Base-by-base conservation (phyloP, 2,888 invertebrate genomes). In the Diarsia rubi region DNA sequence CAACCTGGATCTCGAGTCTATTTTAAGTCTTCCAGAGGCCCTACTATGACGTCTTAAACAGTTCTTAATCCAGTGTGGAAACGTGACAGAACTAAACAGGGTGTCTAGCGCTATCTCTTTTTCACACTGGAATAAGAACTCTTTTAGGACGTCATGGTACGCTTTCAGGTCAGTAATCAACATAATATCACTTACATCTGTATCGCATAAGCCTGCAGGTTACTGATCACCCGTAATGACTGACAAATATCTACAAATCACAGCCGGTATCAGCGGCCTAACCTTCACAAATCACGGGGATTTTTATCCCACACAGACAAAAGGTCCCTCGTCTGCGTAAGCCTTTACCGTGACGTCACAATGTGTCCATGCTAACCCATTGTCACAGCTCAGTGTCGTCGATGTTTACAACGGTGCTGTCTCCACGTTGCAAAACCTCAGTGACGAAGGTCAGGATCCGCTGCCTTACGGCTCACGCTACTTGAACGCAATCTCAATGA, bases 401-500 rank as follows among this genome's bases (percentile, higher is more conserved):
- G 37, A 42, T 82, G 78, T 69, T 72, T 57, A 70, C 72, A 63
- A 42, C 57, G 62, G 69, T 47, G 52, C 54, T 75, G 69, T 67
- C 52, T 52, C 66, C 59, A n/a, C 14, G 62, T 88, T 87, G 75
- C 84, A 73, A 84, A 81, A 84, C 67, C 42, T 60, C 68, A 62
- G 49, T 70, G 49, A 11, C 45, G 85, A 90, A 90, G 90, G 90
- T 89, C 89, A 90, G 64, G 77, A 75, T 76, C 78, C 74, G 83
- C 81, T 59, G 49, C 75, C 59, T 68, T 47, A 80, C 67, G 49
- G 69, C 59, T 68, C 59, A 80, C 67, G 84, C 84, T 78, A 86
- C 88, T 84, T 86, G 86, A 72, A 89, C 85, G 88, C 86, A 88
- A 88, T 88, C 84, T 81, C 76, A 78, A 85, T 85, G 78, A 73